Percentiles rank a stretch among this genome's conserved stretches.
phyloP scores from a whole-genome alignment of 2,888 invertebrate genomes.

The Octonoba sinensis region DNA sequence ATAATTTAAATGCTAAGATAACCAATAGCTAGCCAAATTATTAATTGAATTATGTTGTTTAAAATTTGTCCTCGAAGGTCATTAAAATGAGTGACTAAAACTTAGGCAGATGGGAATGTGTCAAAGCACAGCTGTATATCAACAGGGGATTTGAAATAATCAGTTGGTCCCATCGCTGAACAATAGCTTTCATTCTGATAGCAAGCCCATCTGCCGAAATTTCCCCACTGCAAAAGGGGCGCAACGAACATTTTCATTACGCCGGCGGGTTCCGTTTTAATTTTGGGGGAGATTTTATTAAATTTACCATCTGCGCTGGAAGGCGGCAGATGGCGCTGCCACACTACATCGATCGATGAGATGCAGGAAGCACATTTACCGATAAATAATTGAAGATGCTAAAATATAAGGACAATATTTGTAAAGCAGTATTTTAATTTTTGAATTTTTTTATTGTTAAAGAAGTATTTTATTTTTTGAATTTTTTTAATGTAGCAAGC shows the following conservation, averaged over 20 bases:
- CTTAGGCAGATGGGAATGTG: constrained; percentile 12
- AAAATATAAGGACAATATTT: too few relatives aligned
- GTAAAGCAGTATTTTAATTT: too few relatives aligned
- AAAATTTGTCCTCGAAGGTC: neutral
- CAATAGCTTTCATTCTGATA: constrained; percentile 37
- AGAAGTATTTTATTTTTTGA: too few relatives aligned
- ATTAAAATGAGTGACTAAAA: neutral
- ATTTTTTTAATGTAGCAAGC: too few relatives aligned
- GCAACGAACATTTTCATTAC: constrained; percentile 52
- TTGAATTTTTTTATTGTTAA: too few relatives aligned
- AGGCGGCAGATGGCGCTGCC: constrained; percentile 50
- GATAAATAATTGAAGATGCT: too few relatives aligned
- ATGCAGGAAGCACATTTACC: too few relatives aligned
- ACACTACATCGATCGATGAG: neutral
- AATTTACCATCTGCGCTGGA: constrained; percentile 53
- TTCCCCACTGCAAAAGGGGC: constrained; percentile 8
- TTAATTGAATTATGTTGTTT: too few relatives aligned
- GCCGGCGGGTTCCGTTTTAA: constrained; percentile 3
- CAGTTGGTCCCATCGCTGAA: neutral
- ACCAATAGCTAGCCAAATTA: too few relatives aligned
- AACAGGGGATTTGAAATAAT: constrained; percentile 15
- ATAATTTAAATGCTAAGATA: too few relatives aligned
- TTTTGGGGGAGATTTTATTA: constrained; percentile 37
- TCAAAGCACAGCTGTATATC: constrained; percentile 44
- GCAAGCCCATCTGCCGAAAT: constrained; percentile 39